Base-by-base conservation (phyloP, 2,797 vertebrate genomes). In the Lutjanus argentimaculatus region DNA sequence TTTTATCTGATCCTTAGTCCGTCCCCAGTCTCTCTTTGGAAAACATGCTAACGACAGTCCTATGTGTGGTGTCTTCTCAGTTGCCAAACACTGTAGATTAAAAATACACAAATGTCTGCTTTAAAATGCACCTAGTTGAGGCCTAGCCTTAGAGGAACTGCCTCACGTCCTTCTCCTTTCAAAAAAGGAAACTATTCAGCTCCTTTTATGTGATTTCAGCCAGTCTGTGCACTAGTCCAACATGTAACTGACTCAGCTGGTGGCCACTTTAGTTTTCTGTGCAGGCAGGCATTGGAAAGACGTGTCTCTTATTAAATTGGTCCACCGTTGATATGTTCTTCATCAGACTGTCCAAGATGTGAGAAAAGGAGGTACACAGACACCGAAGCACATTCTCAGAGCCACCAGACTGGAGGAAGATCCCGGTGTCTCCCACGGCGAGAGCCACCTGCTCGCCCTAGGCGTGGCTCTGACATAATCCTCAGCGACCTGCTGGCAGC, bases 301-400 rank as follows among this genome's bases (percentile, higher is more conserved):
- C 82, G 43, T 58, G 85, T 84, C 88, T 85, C 64, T 25, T 77
- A 40, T 73, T 51, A 72, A 66, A 79, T 79, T 89, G 89, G 89
- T 92, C 92, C 91, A 78, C 67, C 8, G 9, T 86, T 90, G 90
- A 92, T 85, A 76, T 92, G 91, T 90, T 92, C 86, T 89, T 88
- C 61, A 75, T 86, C 80, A 83, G 69, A 87, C 80, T 86, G 79
- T 87, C 57, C 2, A 42, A 85, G 61, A 77, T 64, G 57, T 64
- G 77, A 86, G 71, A 64, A 77, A 65, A 80, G 40, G 77, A 82
- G 51, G 77, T 77, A 52, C 77, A 67, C 74, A 67, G 57, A 88
- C 85, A 77, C 81, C 9, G 36, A 75, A 79, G 74, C 78, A 80
- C 86, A 82, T 80, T 85, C 68, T 65, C 30, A 55, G 69, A 85